Evolutionary conservation across 2,888 invertebrate genomes (phyloP).

Genomic region (Atrina japonica): DNA sequence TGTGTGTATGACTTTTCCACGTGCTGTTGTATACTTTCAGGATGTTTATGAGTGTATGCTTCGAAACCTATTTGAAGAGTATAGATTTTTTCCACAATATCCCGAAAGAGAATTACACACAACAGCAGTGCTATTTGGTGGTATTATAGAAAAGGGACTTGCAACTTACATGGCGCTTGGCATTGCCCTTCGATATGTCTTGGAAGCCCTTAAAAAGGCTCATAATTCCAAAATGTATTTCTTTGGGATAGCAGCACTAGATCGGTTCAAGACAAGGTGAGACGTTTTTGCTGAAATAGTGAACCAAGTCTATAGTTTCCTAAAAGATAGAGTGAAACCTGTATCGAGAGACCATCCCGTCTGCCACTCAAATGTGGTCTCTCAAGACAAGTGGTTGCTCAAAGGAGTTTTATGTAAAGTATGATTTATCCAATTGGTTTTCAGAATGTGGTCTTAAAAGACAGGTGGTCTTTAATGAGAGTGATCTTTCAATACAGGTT

Average conservation of each 20-base stretch:
- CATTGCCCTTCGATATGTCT: constrained; percentile 93
- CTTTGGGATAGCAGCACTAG: constrained; percentile 97
- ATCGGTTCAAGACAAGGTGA: constrained; percentile 89
- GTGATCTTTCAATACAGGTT: too few relatives aligned
- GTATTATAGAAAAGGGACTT: constrained; percentile 96
- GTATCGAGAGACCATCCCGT: too few relatives aligned
- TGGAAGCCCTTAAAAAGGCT: constrained; percentile 95
- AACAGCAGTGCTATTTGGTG: constrained; percentile 98
- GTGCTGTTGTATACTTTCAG: too few relatives aligned
- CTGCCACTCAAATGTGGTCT: too few relatives aligned
- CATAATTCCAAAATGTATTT: constrained; percentile 98
- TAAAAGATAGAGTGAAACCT: too few relatives aligned
- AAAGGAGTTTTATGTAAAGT: too few relatives aligned
- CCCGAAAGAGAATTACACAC: constrained; percentile 98
- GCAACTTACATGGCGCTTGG: constrained; percentile 89
- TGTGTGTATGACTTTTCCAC: too few relatives aligned
- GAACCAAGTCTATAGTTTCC: background rate
- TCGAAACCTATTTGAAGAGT: constrained; percentile 98
- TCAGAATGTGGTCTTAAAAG: too few relatives aligned
- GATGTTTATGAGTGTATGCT: constrained; percentile 96
- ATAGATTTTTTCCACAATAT: constrained; percentile 98
- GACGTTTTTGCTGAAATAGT: constrained; percentile 2
- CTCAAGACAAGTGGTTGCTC: too few relatives aligned
- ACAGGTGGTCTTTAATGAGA: too few relatives aligned
- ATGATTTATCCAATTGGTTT: too few relatives aligned